A percentile compares a stretch with the other conserved stretches of the same genome.
These are phyloP conservation scores for Eupithecia tripunctaria DNA, from an alignment of 2,888 invertebrate species.

Conservation along the genomic window DNA sequence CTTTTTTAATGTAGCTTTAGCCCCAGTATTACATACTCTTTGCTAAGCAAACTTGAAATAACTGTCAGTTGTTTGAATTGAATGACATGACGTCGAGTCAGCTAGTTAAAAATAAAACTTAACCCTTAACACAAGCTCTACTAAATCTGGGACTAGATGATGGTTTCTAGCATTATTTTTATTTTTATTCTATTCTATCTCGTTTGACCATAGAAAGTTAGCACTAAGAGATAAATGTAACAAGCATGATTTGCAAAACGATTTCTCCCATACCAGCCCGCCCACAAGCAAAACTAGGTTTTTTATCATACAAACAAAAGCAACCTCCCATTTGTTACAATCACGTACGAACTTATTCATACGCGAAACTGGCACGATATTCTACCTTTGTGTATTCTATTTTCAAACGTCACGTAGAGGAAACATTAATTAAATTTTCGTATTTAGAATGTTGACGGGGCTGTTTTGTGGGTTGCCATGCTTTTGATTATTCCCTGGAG, in stretches of 20 bases:
- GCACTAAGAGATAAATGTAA: neutral
- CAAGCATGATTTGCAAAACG: neutral
- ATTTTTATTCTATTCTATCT: neutral
- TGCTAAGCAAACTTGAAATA: too few species aligned
- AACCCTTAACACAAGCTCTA: too few species aligned
- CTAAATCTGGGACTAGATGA: too few species aligned
- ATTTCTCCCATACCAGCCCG: conserved; percentile 39
- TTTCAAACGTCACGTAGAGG: conserved; percentile 71
- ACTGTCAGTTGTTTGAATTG: too few species aligned
- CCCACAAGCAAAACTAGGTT: conserved; percentile 58
- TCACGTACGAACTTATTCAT: conserved; percentile 66
- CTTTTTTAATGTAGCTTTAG: too few species aligned
- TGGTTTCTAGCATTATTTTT: too few species aligned
- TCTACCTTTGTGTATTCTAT: conserved; percentile 62
- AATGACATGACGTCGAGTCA: too few species aligned
- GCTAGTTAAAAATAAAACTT: too few species aligned
- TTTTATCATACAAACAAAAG: conserved; percentile 62
- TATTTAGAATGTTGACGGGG: conserved; percentile 41
- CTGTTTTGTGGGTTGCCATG: conserved; percentile 40
- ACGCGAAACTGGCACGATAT: conserved; percentile 63
- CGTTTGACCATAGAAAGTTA: neutral
- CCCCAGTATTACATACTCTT: too few species aligned
- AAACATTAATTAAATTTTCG: conserved; percentile 49
- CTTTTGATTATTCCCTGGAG: conserved; percentile 25
- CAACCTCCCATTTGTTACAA: conserved; percentile 65